Base-by-base conservation (phyloP, 2,113 vertebrate species). In the Saguinus imperator region DNA sequence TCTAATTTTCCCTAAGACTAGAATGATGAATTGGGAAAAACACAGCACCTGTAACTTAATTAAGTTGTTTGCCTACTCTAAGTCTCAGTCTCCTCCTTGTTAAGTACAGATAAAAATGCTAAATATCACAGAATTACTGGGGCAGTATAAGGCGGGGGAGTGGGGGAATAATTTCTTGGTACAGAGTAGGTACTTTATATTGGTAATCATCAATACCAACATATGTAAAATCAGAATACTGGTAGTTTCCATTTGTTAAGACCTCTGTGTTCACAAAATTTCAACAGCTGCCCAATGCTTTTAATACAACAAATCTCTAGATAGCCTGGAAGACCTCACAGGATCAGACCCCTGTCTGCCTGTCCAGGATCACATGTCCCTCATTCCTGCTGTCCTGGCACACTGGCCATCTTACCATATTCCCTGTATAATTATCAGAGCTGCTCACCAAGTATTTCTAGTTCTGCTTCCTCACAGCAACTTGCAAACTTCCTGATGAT, bases 371-470 rank as follows among this genome's bases (percentile, higher is more conserved):
- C 61, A 79, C 21, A 32, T 5, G 1, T 52, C 12, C 29, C 50
- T 82, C 13, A 2, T 20, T 68, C 64, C 25, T 81, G n/a, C 29
- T 73, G 6, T 66, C 10, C 57, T 72, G 23, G 37, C 29, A 32
- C n/a, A 13, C 2, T 25, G 8, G 17, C 14, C 5, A 8, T 18
- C 12, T 85, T 77, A n/a, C 1, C 9, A 0, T 6, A 10, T 8
- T 23, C 6, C 9, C 40, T 37, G 5, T 0, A 14, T 4, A 37
- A 45, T 35, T 84, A 27, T 35, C 57, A 25, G 23, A 3, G 21
- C 0, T 2, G 5, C 43, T 61, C 43, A 50, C 32, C 75, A 58
- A n/a, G 50, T 18, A 17, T 37, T 64, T 64, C 68, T 45, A 27
- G 18, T 21, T 80, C 23, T 55, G 40, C 23, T 37, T 32, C 48